Evolutionary conservation across 2,113 vertebrate species (phyloP), one percentile per base, ranked within the genome.

Genomic region (Morone saxatilis): DNA sequence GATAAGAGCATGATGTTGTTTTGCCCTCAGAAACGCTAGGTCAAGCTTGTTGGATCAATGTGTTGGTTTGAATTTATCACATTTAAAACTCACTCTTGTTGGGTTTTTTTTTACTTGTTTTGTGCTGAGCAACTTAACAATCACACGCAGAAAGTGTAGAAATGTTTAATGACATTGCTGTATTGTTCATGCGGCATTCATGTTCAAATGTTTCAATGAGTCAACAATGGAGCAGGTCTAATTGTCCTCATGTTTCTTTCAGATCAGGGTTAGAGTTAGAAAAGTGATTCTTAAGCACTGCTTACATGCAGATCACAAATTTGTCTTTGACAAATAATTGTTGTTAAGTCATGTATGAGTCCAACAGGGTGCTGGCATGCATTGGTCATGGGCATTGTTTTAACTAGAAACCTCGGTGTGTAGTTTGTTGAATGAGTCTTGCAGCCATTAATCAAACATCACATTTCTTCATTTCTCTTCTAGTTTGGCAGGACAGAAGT

Each of bases 401-500:
- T 47, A 60, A 10, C 16, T 1, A 14, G n/a, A 76, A 63, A 53
- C 36, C 4, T 38, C 19, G 6, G 7, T 1, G 5, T 54, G 36
- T 0, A 25, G 25, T 19, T 31, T 59, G 14, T 19, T 19, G 8
- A 12, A 25, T 25, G 12, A 31, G 31, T 31, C 31, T 31, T 31
- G 31, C 31, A 31, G 31, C 31, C 31, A 31, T 31, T 31, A 31
- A 31, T 31, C 31, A 31, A 31, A 31, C 31, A 31, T 31, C 17
- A 13, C 20, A 6, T 43, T 59, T 3, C 80, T 7, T 74, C 7
- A 14, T 50, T 61, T 78, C 50, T 78, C 16, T 53, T 68, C 67
- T 91, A 99, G 98, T 99, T 97, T 92, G 97, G 97, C 91, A 96
- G 98, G 92, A 99, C 98, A 56, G 98, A 99, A 95, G 97, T 98